Evolutionary conservation across 2,888 invertebrate species (phyloP), one percentile per base, ranked within the genome.

Genomic region (Autographa gamma): DNA sequence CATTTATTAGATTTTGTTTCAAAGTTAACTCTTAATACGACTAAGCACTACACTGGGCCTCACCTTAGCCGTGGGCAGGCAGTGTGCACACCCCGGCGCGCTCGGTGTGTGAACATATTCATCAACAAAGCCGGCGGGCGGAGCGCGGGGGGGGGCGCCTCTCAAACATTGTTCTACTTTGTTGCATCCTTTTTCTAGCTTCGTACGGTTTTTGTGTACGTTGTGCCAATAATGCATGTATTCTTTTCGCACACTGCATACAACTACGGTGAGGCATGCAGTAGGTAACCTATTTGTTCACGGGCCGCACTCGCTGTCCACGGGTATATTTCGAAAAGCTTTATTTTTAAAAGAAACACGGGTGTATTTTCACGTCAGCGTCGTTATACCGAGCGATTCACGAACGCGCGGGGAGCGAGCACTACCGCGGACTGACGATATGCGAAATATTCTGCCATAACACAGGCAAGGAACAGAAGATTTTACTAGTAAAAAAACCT

Each of bases 361-460:
- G 52, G 56, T 48, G 69, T 78, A 60, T 74, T 77, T 74, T 61
- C 63, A 60, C 63, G 25, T 78, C 54, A 11, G 18, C 54, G 11
- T 54, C 65, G 66, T 78, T 74, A 74, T 69, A 34, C 63, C 58
- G 74, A 63, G 58, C 32, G 65, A 54, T 70, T 63, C 43, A 18
- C 25, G 13, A 25, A 25, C 54, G 16, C 19, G 16, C 14, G 58
- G 41, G 14, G 25, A n/a, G 59, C 73, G 48, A 16, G 11, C 48
- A 56, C 8, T 66, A 31, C 41, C 16, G 60, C 54, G 9, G 18
- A n/a, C 48, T 25, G 54, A 54, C 60, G 13, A 59, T 16, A 18
- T 16, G n/a, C 16, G 18, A n/a, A 58, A 18, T 48, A 18, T 43
- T 25, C 13, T 43, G 31, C 1, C 31, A 25, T n/a, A 5, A n/a